Conservation (phyloP, 2,113 vertebrate species). For the Pseudorasbora parva region DNA sequence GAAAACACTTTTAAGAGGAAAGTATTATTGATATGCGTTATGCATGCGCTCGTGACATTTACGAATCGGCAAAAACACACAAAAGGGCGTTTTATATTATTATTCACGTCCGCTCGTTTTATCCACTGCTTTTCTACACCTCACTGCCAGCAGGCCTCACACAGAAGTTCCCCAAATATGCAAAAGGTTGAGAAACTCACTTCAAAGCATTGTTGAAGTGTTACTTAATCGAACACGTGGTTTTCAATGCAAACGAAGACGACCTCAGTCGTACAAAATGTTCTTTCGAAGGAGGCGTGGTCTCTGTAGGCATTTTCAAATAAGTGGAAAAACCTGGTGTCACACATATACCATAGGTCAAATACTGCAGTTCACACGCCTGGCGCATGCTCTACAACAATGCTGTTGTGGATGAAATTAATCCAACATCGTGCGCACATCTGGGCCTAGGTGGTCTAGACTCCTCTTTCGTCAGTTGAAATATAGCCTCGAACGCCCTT, state of each 20-base stretch:
- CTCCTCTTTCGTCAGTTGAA: not conserved
- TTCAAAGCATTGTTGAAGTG: conserved; percentile 58
- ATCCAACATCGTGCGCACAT: not conserved
- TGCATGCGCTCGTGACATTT: not conserved
- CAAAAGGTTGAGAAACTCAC: conserved; percentile 59
- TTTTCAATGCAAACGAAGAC: conserved; percentile 66
- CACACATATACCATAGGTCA: conserved; percentile 44
- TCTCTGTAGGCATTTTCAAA: conserved; percentile 61
- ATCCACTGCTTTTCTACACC: not conserved
- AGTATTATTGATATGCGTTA: not conserved
- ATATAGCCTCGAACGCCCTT: not conserved
- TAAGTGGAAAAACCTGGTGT: conserved; percentile 57
- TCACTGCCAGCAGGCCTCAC: conserved; percentile 19
- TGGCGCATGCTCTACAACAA: not conserved
- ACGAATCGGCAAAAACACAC: not conserved
- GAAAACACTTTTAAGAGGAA: not conserved
- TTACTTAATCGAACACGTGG: conserved; percentile 70
- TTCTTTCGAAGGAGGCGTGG: conserved; percentile 71
- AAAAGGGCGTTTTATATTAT: not conserved
- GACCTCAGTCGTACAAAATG: conserved; percentile 75
- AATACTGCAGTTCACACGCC: conserved; percentile 19
- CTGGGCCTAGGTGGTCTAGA: not conserved
- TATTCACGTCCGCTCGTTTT: not conserved
- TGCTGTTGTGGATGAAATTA: not conserved
- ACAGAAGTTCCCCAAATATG: conserved; percentile 50